These are phyloP conservation scores for Oryzias curvinotus DNA, from an alignment of 2,113 vertebrate genomes.

Conservation along the genomic window DNA sequence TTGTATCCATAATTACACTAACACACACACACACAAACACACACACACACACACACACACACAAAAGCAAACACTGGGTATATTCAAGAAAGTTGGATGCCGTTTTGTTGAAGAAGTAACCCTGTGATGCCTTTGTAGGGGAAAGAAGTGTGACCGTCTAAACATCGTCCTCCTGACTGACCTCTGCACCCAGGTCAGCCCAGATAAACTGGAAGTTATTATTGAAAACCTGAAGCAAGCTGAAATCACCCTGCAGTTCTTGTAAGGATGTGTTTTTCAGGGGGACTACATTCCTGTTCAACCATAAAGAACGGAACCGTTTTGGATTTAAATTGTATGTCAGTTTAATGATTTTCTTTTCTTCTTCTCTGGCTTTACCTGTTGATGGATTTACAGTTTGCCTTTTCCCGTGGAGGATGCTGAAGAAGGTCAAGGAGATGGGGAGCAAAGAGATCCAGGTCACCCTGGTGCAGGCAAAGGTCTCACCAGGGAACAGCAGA, in stretches of 20 bases:
- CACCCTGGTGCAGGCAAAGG: conserved; percentile 70
- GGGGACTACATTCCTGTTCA: no score
- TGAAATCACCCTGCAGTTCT: conserved; percentile 88
- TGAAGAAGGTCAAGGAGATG: conserved; percentile 46
- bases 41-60: background rate
- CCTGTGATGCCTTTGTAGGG: conserved; percentile 66
- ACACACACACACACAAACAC: background rate
- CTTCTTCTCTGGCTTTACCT: background rate
- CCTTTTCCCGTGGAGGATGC: conserved; percentile 81
- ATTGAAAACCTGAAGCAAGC: conserved; percentile 84
- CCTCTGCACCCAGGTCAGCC: conserved; percentile 81
- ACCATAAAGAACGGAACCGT: background rate
- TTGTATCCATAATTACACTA: background rate
- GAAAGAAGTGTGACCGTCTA: conserved; percentile 85
- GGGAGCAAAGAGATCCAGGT: conserved; percentile 2
- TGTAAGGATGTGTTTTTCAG: conserved; percentile 77
- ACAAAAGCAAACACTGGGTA: background rate
- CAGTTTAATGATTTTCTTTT: background rate
- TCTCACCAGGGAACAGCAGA: conserved; percentile 82
- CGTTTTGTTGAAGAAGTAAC: background rate
- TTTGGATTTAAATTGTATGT: background rate
- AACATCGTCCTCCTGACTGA: conserved; percentile 90
- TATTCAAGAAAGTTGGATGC: background rate
- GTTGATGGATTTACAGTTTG: conserved; percentile 74
- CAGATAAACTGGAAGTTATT: conserved; percentile 88